A percentile compares a stretch with the other conserved stretches of the same genome.
Evolutionary conservation across 2,888 invertebrate species (phyloP).

Genomic region (Anticlea derivata): DNA sequence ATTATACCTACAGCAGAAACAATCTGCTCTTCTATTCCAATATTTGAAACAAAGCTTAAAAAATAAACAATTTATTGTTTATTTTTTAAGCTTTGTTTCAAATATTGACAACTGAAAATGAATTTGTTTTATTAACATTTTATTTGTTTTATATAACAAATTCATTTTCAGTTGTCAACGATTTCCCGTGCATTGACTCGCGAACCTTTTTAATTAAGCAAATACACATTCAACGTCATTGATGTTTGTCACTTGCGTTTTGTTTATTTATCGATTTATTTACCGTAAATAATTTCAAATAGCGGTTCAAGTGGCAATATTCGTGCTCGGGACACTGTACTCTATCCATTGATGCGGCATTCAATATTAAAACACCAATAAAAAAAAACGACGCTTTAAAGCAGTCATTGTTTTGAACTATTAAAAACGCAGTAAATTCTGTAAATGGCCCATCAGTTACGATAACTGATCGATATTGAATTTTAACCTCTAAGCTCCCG

Average conservation of each 20-base stretch:
- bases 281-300: no score
- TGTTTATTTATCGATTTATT: no score
- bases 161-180: conserved; percentile 27
- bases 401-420: conserved; percentile 57
- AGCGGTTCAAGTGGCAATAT: no score
- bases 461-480: conserved; percentile 57
- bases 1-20: no score
- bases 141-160: no score
- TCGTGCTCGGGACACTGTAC: no score
- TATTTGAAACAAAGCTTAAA: not conserved
- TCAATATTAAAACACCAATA: conserved; percentile 33
- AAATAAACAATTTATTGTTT: not conserved
- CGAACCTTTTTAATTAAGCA: conserved; percentile 31
- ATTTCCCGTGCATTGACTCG: conserved; percentile 28
- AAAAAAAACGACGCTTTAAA: conserved; percentile 44
- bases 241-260: no score
- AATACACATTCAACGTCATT: conserved; percentile 15
- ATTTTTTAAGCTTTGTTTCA: not conserved
- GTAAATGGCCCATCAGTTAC: conserved; percentile 57
- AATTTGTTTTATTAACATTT: no score
- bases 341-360: conserved; percentile 14
- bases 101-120: no score
- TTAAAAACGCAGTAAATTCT: conserved; percentile 56
- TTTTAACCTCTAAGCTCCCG: conserved; percentile 56
- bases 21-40: no score